A percentile compares a stretch with the other conserved stretches of the same genome.
phyloP scores from a whole-genome alignment of 2,888 invertebrate genomes.

The Leucoptera coffeella region DNA sequence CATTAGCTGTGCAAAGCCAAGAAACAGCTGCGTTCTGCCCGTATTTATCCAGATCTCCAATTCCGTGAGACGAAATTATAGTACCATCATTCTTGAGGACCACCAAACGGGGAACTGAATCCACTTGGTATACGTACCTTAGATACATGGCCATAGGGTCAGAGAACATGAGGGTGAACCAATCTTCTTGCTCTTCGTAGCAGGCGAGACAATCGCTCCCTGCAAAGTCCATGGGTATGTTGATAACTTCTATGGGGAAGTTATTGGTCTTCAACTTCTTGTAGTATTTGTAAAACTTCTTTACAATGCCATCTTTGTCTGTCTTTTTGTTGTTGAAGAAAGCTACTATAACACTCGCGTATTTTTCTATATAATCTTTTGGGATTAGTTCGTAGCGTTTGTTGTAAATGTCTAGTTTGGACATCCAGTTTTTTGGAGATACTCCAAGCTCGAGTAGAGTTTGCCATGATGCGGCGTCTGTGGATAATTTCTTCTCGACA shows the following conservation, averaged over 20 bases:
- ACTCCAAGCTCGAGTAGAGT: too few relatives aligned
- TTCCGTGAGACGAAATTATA: constrained; percentile 20
- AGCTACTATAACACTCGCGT: constrained; percentile 20
- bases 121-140: constrained; percentile 20
- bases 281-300: constrained; percentile 27
- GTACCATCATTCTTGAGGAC: constrained; percentile 19
- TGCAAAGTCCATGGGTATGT: constrained; percentile 25
- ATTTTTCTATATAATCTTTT: constrained; percentile 17
- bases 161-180: constrained; percentile 25
- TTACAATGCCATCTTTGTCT: constrained; percentile 20
- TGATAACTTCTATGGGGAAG: constrained; percentile 31
- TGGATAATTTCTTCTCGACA: too few relatives aligned
- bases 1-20: constrained; percentile 19
- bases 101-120: constrained; percentile 21
- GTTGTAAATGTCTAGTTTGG: constrained; percentile 17
- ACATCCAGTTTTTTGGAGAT: constrained; percentile 19
- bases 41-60: constrained; percentile 23
- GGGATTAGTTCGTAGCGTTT: constrained; percentile 15
- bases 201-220: constrained; percentile 14
- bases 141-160: constrained; percentile 20
- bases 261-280: constrained; percentile 23
- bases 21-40: constrained; percentile 30
- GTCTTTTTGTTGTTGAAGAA: constrained; percentile 20
- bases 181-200: constrained; percentile 29
- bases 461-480: too few relatives aligned